These are phyloP conservation scores for Pristionchus japonicus DNA, from an alignment of 2,888 invertebrate species.

Conservation along the genomic window DNA sequence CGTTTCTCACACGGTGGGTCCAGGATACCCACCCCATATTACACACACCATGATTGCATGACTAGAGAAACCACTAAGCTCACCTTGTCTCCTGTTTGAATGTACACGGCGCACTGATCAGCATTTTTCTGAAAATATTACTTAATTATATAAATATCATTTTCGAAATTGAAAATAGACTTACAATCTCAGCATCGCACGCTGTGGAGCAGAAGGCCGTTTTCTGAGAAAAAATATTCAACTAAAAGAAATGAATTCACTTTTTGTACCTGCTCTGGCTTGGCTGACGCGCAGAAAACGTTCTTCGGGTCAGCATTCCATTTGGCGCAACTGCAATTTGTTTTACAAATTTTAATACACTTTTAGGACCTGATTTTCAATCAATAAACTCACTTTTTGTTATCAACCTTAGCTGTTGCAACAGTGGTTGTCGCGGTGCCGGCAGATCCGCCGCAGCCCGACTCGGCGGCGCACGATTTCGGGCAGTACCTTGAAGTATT, in stretches of 20 bases:
- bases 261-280: background rate
- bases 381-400: background rate
- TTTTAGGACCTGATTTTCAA: background rate
- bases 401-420: background rate
- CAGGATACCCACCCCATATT: too few species aligned
- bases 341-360: background rate
- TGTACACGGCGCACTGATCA: background rate
- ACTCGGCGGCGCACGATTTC: background rate
- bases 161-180: too few species aligned
- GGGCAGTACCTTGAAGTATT: background rate
- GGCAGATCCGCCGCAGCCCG: background rate
- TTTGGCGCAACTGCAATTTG: background rate
- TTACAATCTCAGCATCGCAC: background rate
- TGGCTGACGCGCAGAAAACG: background rate
- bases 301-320: background rate
- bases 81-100: background rate
- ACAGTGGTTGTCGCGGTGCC: background rate
- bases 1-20: too few species aligned
- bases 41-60: too few species aligned
- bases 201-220: background rate
- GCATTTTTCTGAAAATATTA: background rate
- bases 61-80: too few species aligned
- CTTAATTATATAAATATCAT: background rate
- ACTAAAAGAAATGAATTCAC: background rate
- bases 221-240: background rate